Evolutionary conservation across 2,113 vertebrate species (phyloP), one percentile per base, ranked within the genome.

Genomic region (Scomber colias): DNA sequence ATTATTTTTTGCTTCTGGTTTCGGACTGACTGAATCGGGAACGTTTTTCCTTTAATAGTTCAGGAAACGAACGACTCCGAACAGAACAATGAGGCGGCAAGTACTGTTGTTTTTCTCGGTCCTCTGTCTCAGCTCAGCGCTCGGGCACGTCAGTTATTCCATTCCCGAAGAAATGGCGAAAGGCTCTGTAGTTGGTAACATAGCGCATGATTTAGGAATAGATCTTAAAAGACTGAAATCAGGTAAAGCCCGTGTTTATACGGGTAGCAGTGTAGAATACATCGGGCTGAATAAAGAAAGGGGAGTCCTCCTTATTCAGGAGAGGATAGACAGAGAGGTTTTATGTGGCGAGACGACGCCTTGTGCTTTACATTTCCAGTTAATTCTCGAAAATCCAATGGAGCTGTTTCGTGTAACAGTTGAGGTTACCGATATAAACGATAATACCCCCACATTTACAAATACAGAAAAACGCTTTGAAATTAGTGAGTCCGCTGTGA

Each of bases 121-220:
- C 8, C 45, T 90, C 0, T 84, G 30, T 63, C 35, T 90, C 40
- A 13, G 51, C 56, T 51, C 1, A 3, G 82, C 49, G 21, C 21
- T 46, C 14, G 89, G 77, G 0, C 92, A 95, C 75, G 92, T 95
- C 84, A 90, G 82, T 27, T 96, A 95, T 56, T 93, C 94, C 0
- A 75, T 96, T 66, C 92, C 94, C 0, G 95, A 96, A 71, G 95
- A 96, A 89, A 71, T 95, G 86, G 46, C 90, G 1, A 94, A 83
- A 85, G 95, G 94, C 3, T 95, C 94, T 35, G 86, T 95, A 0
- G 75, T 96, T 17, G 94, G 95, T 19, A 89, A 92, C 70, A 87
- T 95, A 50, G 87, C 88, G 12, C 87, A 92, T 54, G 94, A 96
- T 90, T 86, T 97, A 46, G 93, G 91, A 21, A 76, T 96, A 12